A percentile compares a stretch with the other conserved stretches of the same genome.
These are phyloP conservation scores for Trissolcus basalis DNA, from an alignment of 1,140 invertebrate genomes.

Conservation along the genomic window DNA sequence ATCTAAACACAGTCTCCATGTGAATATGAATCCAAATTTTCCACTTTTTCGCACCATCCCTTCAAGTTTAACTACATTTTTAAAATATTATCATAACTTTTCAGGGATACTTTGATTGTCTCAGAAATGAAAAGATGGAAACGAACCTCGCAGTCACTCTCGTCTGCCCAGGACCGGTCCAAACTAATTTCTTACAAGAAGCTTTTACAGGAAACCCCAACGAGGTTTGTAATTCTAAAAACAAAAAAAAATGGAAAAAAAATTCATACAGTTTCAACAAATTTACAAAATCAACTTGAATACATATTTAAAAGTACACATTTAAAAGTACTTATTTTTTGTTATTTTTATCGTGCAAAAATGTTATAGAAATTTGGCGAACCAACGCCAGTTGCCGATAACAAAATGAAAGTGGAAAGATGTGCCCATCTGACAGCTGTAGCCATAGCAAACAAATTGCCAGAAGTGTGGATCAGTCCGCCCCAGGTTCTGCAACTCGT, in stretches of 20 bases:
- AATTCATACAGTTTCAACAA: neutral
- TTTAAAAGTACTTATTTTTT: neutral
- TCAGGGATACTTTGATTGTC: conserved; percentile 83
- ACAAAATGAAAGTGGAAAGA: conserved; percentile 81
- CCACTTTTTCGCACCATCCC: no score
- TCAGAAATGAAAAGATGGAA: conserved; percentile 80
- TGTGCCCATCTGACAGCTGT: conserved; percentile 85
- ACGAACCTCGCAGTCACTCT: conserved; percentile 81
- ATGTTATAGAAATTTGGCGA: conserved; percentile 78
- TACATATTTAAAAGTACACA: no score
- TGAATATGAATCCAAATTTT: conserved; percentile 64
- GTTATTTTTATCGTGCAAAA: no score
- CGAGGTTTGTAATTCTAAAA: conserved; percentile 72
- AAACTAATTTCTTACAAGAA: conserved; percentile 83
- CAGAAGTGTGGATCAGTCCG: conserved; percentile 85
- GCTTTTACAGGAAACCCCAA: conserved; percentile 82
- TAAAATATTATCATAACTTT: conserved; percentile 56
- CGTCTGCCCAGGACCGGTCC: conserved; percentile 86
- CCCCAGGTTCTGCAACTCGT: conserved; percentile 80
- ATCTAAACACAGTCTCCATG: conserved; percentile 89
- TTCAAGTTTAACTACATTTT: conserved; percentile 12
- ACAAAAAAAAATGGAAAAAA: conserved; percentile 2
- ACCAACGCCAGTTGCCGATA: conserved; percentile 75
- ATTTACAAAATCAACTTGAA: neutral
- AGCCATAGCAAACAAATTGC: conserved; percentile 85